phyloP scores from a whole-genome alignment of 2,888 invertebrate species.

The Pycnomerus fuliginosus region DNA sequence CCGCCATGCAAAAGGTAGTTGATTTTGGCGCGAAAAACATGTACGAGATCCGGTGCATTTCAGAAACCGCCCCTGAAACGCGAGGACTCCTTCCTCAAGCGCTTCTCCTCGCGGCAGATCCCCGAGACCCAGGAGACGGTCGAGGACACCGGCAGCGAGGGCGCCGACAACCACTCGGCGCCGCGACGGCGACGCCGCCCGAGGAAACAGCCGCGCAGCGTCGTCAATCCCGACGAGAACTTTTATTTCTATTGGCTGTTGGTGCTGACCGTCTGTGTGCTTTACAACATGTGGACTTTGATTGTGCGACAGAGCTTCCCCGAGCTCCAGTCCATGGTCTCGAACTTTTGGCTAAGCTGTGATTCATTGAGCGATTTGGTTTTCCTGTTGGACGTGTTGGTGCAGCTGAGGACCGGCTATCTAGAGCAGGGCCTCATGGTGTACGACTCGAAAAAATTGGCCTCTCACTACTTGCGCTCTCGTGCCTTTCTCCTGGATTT shows the following conservation, averaged over 20 bases:
- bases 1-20: constrained; percentile 75
- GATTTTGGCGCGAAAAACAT: no score
- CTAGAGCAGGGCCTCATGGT: constrained; percentile 94
- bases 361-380: constrained; percentile 86
- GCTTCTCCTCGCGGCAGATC: constrained; percentile 90
- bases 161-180: constrained; percentile 46
- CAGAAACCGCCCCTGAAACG: constrained; percentile 82
- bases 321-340: constrained; percentile 69
- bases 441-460: constrained; percentile 86
- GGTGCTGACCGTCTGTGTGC: constrained; percentile 82
- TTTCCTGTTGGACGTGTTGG: constrained; percentile 84
- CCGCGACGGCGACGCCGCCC: constrained; percentile 64
- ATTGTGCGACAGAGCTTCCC: constrained; percentile 94
- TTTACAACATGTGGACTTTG: constrained; percentile 94
- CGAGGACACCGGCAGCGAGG: constrained; percentile 63
- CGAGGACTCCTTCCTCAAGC: constrained; percentile 89
- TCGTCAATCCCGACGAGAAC: constrained; percentile 94
- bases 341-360: constrained; percentile 76
- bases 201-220: constrained; percentile 73
- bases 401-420: constrained; percentile 93
- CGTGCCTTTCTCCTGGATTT: constrained; percentile 83
- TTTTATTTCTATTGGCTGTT: constrained; percentile 96
- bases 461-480: constrained; percentile 84
- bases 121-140: constrained; percentile 83
- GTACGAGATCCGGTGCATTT: constrained; percentile 21